Percentiles rank a stretch among this genome's conserved stretches.
These are phyloP conservation scores for Teleogryllus occipitalis DNA, from an alignment of 1,140 invertebrate species.

Conservation along the genomic window DNA sequence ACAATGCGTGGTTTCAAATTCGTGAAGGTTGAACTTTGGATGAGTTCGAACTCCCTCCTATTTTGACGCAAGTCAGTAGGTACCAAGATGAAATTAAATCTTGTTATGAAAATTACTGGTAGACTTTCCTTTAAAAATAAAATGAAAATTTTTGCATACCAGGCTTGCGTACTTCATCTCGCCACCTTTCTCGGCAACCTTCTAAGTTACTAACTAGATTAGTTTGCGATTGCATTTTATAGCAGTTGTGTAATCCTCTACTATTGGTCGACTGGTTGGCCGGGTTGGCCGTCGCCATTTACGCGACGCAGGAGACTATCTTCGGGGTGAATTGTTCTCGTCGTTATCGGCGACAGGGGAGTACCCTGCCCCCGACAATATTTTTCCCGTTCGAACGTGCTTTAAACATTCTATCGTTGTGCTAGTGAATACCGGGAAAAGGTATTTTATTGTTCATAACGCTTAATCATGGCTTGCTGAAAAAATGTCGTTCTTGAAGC, in stretches of 20 bases:
- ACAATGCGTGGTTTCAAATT: too few relatives aligned
- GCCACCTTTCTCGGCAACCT: too few relatives aligned
- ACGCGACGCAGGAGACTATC: conserved; percentile 15
- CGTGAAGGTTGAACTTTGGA: too few relatives aligned
- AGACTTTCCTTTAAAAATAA: too few relatives aligned
- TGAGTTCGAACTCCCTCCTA: too few relatives aligned
- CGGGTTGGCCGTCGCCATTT: conserved; percentile 20
- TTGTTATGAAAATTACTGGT: too few relatives aligned
- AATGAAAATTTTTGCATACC: too few relatives aligned
- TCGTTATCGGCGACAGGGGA: conserved; percentile 20
- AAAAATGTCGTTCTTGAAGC: conserved; percentile 59
- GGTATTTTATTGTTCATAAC: conserved; percentile 44
- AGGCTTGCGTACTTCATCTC: too few relatives aligned
- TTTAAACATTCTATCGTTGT: not conserved
- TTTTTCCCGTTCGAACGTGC: conserved; percentile 2
- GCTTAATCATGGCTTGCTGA: conserved; percentile 69
- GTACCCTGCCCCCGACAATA: conserved; percentile 15
- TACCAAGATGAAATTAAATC: too few relatives aligned
- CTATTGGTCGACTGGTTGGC: not conserved
- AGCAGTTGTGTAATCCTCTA: not conserved
- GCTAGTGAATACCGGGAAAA: not conserved
- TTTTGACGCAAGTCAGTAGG: too few relatives aligned
- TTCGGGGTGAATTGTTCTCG: not conserved
- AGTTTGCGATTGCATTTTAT: not conserved
- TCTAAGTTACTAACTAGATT: not conserved